phyloP scores from a whole-genome alignment of 2,113 vertebrate genomes.

The Aleadryas rufinucha region DNA sequence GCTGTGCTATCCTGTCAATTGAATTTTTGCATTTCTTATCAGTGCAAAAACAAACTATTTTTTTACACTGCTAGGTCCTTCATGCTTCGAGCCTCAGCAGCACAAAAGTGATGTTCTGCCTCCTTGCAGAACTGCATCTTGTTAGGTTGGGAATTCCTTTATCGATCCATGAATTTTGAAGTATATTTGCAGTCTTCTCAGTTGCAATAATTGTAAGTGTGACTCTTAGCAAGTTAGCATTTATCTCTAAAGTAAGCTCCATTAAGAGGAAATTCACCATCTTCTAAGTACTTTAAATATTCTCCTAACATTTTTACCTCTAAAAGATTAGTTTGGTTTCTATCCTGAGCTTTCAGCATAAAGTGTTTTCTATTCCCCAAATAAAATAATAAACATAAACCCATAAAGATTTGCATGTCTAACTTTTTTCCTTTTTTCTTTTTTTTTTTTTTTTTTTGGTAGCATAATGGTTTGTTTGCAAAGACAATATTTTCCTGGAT shows the following conservation, averaged over 20 bases:
- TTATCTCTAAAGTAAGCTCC: not conserved
- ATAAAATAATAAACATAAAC: not conserved
- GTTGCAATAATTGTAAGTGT: not conserved
- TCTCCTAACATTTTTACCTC: not conserved
- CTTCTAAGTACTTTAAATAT: not conserved
- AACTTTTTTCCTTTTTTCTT: fast-evolving
- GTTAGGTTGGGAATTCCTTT: not conserved
- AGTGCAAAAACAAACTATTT: not conserved
- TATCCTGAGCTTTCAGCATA: not conserved
- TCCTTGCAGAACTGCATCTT: not conserved
- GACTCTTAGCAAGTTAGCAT: not conserved
- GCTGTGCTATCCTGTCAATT: not conserved
- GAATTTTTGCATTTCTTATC: not conserved
- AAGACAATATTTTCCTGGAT: not conserved
- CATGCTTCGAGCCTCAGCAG: not conserved
- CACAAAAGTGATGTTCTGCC: not conserved
- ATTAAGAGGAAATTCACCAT: not conserved
- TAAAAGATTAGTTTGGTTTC: not conserved
- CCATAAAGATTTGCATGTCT: fast-evolving
- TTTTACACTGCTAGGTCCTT: not conserved
- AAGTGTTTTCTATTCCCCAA: not conserved
- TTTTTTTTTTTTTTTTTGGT: too few relatives aligned
- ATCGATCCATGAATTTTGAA: not conserved
- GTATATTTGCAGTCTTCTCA: not conserved
- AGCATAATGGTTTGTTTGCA: not conserved